phyloP scores from a whole-genome alignment of 2,888 invertebrate genomes.

The Perizoma affinitatum region DNA sequence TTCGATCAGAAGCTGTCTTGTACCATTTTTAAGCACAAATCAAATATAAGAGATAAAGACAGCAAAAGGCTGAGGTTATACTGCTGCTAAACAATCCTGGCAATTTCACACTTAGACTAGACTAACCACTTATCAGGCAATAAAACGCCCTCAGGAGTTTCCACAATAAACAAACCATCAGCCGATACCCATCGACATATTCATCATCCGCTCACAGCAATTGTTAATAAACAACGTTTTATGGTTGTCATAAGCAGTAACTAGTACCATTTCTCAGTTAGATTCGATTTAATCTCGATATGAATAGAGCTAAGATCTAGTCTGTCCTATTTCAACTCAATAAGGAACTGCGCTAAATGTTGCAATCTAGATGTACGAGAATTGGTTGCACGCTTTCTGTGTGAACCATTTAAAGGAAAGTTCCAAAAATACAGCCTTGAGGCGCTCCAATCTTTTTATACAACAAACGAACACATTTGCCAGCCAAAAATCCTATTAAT shows the following conservation, averaged over 20 bases:
- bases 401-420: constrained; percentile 19
- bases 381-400: constrained; percentile 30
- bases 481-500: constrained; percentile 17
- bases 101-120: constrained; percentile 10
- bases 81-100: background rate
- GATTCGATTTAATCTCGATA: constrained; percentile 35
- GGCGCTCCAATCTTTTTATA: constrained; percentile 4
- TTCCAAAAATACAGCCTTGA: constrained; percentile 24
- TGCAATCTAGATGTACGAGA: constrained; percentile 42
- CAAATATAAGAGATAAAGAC: no score
- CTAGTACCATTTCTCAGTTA: constrained; percentile 56
- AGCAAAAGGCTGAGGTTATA: background rate
- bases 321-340: constrained; percentile 38
- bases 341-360: constrained; percentile 48
- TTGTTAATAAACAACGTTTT: constrained; percentile 56
- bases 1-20: no score
- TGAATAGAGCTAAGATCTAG: constrained; percentile 31
- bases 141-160: constrained; percentile 28
- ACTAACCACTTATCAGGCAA: constrained; percentile 16
- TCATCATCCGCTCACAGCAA: constrained; percentile 49
- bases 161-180: constrained; percentile 39
- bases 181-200: constrained; percentile 51
- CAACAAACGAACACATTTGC: background rate
- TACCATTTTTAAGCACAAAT: no score
- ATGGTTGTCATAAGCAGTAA: constrained; percentile 62